These are phyloP conservation scores for Acipenser transmontanus DNA, from an alignment of 2,797 vertebrate species.

Conservation along the genomic window DNA sequence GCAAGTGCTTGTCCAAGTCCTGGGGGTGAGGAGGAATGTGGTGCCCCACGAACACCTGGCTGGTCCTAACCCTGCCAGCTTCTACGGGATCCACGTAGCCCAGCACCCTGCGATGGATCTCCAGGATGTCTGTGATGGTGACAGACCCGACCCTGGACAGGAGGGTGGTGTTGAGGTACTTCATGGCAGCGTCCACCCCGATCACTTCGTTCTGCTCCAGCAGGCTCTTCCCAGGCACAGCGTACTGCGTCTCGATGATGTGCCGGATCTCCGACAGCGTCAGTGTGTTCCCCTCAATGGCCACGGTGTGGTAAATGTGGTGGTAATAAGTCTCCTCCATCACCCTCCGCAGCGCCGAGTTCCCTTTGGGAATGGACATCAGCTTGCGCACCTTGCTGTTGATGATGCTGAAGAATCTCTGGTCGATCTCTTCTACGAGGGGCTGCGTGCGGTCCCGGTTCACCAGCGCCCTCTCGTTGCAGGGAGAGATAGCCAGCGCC, in stretches of 20 bases:
- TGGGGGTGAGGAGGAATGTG: conserved; percentile 85
- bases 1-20: conserved; percentile 83
- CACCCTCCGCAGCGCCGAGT: conserved; percentile 80
- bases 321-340: conserved; percentile 98
- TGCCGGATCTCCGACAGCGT: conserved; percentile 90
- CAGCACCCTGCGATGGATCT: conserved; percentile 86
- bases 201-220: conserved; percentile 95
- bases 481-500: conserved; percentile 80
- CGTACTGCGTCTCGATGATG: conserved; percentile 91
- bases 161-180: conserved; percentile 85
- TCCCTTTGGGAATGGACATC: conserved; percentile 94
- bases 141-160: conserved; percentile 73
- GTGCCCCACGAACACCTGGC: conserved; percentile 91
- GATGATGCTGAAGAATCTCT: conserved; percentile 85
- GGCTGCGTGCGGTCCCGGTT: conserved; percentile 85
- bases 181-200: conserved; percentile 87
- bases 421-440: conserved; percentile 92
- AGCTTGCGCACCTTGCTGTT: conserved; percentile 88
- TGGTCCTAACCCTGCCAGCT: conserved; percentile 76
- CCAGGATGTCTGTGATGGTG: conserved; percentile 67
- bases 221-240: conserved; percentile 86
- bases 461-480: conserved; percentile 79
- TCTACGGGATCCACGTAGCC: conserved; percentile 89
- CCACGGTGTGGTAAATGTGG: conserved; percentile 97
- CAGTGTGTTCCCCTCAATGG: conserved; percentile 93